Conservation (phyloP, 2,797 vertebrate species). For the Melanotaenia pygmaea region DNA sequence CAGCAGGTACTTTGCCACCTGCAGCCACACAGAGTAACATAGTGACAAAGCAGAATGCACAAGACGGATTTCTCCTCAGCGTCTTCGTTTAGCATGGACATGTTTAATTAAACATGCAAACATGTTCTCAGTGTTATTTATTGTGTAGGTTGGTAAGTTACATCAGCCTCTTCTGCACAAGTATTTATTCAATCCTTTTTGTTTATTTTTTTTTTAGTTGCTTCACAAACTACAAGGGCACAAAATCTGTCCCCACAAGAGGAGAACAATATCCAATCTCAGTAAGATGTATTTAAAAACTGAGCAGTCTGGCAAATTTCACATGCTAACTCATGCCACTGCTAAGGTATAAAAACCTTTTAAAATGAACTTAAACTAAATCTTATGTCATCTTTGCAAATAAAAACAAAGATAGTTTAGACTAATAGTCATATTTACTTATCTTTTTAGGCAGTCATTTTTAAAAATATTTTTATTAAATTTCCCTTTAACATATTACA, state of each 20-base stretch:
- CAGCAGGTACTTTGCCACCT: conserved; percentile 94
- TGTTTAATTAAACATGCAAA: too few relatives aligned
- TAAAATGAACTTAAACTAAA: background rate
- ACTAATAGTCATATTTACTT: background rate
- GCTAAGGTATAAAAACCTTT: background rate
- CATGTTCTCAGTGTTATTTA: too few relatives aligned
- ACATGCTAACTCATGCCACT: background rate
- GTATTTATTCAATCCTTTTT: too few relatives aligned
- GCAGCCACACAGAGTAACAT: conserved; percentile 10
- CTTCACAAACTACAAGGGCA: background rate
- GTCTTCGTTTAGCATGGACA: background rate
- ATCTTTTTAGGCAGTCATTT: background rate
- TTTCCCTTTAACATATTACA: too few relatives aligned
- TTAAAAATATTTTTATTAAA: too few relatives aligned
- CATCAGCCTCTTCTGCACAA: background rate
- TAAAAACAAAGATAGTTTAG: background rate
- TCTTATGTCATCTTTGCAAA: background rate
- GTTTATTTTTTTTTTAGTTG: background rate
- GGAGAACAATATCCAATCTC: too few relatives aligned
- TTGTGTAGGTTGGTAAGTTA: background rate
- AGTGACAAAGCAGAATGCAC: background rate
- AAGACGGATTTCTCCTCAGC: background rate
- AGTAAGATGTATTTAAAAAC: too few relatives aligned
- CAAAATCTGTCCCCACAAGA: background rate
- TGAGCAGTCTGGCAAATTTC: background rate